Evolutionary conservation across 2,113 vertebrate genomes (phyloP).

Genomic region (Himantopus leucocephalus): DNA sequence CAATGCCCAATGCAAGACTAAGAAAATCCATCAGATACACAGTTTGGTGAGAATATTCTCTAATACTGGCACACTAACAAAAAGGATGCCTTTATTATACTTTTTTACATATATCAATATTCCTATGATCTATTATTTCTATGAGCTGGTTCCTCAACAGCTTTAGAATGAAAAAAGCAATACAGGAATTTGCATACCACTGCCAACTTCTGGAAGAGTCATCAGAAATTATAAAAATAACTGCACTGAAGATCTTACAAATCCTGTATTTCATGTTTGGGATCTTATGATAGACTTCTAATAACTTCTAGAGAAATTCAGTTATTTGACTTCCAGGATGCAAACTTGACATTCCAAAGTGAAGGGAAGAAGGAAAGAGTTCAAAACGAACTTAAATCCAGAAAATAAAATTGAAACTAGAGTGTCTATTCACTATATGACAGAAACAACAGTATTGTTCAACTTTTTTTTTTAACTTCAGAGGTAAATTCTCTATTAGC

Average conservation of each 20-base stretch:
- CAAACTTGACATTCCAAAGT: neutral
- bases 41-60: neutral
- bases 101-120: neutral
- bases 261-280: neutral
- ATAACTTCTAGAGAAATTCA: neutral
- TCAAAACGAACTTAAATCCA: neutral
- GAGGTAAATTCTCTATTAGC: neutral
- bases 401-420: neutral
- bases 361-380: neutral
- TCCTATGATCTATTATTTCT: neutral
- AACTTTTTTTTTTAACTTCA: neutral
- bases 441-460: neutral
- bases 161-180: slow-evolving; percentile 36
- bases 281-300: neutral
- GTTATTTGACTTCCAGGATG: neutral
- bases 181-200: slow-evolving; percentile 6
- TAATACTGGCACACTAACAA: neutral
- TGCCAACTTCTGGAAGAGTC: slow-evolving; percentile 39
- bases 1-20: neutral
- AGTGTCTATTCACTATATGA: neutral
- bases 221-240: slow-evolving; percentile 50
- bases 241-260: slow-evolving; percentile 22
- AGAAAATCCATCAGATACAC: neutral
- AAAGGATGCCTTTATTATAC: neutral
- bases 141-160: slow-evolving; percentile 2